Evolutionary conservation across 35 echinoderm and acorn worm genomes (phyloP).

Genomic region (Anneissia japonica): DNA sequence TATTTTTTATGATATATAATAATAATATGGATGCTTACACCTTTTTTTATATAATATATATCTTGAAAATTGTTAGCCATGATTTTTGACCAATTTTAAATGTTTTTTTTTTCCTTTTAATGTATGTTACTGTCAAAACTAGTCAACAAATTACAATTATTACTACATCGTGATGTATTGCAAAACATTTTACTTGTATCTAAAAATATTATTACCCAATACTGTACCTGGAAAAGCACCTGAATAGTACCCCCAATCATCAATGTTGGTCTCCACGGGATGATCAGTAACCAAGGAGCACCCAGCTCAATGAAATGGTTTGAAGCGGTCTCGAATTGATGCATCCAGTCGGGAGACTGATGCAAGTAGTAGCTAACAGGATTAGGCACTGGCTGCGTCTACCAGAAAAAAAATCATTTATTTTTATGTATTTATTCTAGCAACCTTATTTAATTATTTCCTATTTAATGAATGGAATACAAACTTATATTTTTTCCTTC

Average conservation of each 20-base stretch:
- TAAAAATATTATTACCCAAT: too few relatives aligned
- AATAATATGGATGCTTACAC: too few relatives aligned
- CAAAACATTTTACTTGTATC: too few relatives aligned
- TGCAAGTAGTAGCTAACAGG: slow-evolving; percentile 96
- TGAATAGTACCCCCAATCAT: slow-evolving; percentile 61
- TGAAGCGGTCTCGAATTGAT: slow-evolving; percentile 85
- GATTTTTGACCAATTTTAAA: too few relatives aligned
- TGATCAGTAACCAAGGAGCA: slow-evolving; percentile 57
- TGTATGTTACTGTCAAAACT: too few relatives aligned
- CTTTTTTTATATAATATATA: too few relatives aligned
- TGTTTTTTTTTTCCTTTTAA: too few relatives aligned
- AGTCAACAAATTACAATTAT: too few relatives aligned
- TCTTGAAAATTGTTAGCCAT: too few relatives aligned
- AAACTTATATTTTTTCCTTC: not conserved
- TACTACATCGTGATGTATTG: too few relatives aligned
- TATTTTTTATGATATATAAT: too few relatives aligned
- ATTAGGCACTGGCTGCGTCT: slow-evolving; percentile 97
- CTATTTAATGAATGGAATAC: not conserved
- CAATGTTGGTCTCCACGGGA: slow-evolving; percentile 60
- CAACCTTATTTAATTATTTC: too few relatives aligned
- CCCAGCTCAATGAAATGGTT: slow-evolving; percentile 94
- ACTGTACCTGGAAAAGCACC: slow-evolving; percentile 84
- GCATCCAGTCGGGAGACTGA: slow-evolving; percentile 68
- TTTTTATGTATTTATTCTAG: not conserved
- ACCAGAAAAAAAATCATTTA: slow-evolving; percentile 7